Base-by-base conservation (phyloP, 2,797 vertebrate genomes). In the Helarctos malayanus region DNA sequence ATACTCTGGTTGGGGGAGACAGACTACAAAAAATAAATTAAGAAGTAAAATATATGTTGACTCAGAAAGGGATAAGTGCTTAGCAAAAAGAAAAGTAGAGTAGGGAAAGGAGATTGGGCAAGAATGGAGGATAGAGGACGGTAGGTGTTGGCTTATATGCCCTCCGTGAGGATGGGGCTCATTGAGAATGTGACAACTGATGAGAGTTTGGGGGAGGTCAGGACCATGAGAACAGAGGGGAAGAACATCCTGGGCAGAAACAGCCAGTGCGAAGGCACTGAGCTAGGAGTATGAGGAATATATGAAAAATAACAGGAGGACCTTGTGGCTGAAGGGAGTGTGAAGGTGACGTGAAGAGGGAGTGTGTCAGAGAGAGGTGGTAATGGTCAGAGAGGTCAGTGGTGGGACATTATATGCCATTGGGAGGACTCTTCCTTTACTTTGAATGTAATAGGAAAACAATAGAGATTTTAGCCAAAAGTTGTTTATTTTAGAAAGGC, bases 11-110 rank as follows among this genome's bases (percentile, higher is more conserved):
- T 57, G 32, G 7, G 14, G 27, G 18, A 86, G 1, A 32, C 3
- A 80, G 59, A 49, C 7, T 41, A 71, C 54, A 59, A 65, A 76
- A 94, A 56, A 71, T 76, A 56, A 69, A 35, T 21, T 27, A 57
- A 47, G 10, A 52, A 90, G 38, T 59, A 76, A 68, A 82, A 59
- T 38, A 32, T 75, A 38, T 82, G 45, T 69, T 71, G 75, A 87
- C 56, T 78, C 54, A 76, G 73, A 45, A 71, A 38, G 7, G 14
- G 2, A 27, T 63, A 82, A 54, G 21, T 69, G 19, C 29, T 78
- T 32, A 52, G n/a, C 41, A 47, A 80, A 68, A 81, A 35, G 61
- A 81, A 61, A 80, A 9, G 5, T 32, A 84, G 61, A 59, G 13
- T 35, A 86, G 52, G 85, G 7, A 38, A 35, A 56, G 63, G 25